A percentile compares a stretch with the other conserved stretches of the same genome.
Evolutionary conservation across 1,140 invertebrate species (phyloP).

Genomic region (Bombus turneri): DNA sequence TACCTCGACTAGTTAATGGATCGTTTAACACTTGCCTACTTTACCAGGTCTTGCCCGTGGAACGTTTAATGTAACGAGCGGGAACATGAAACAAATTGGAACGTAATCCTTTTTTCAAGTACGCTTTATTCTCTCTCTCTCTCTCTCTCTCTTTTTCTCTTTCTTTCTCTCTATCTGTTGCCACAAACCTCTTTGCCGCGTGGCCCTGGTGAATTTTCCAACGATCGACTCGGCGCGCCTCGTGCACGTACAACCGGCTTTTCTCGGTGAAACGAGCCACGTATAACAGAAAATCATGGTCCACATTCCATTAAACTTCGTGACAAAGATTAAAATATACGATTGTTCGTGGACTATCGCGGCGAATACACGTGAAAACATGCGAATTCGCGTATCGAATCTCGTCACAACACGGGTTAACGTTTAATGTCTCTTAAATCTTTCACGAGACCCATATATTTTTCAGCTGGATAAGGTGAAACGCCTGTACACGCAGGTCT

Average conservation of each 20-base stretch:
- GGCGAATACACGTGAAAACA: too few relatives aligned
- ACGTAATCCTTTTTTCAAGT: conserved; percentile 50
- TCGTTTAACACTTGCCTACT: conserved; percentile 48
- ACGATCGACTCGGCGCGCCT: background rate
- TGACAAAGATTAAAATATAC: conserved; percentile 44
- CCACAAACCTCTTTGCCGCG: background rate
- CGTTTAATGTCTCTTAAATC: conserved; percentile 41
- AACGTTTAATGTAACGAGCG: conserved; percentile 35
- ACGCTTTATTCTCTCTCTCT: background rate
- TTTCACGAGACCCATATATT: background rate
- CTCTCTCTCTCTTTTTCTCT: background rate
- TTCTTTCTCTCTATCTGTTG: background rate
- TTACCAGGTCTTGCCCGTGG: conserved; percentile 1
- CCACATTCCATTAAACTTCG: conserved; percentile 41
- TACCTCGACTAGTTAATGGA: conserved; percentile 46
- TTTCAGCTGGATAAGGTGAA: background rate
- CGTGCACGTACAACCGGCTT: too few relatives aligned
- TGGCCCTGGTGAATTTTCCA: background rate
- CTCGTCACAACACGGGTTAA: background rate
- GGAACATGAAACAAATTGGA: conserved; percentile 48
- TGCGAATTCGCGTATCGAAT: background rate
- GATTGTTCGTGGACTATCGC: background rate
- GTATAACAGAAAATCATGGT: conserved; percentile 40
- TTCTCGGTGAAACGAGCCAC: conserved; percentile 4
- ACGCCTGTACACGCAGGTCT: background rate